Percentiles rank a stretch among this genome's conserved stretches.
Conservation (phyloP, 1,140 invertebrate genomes). For the Conopomorpha cramerella region DNA sequence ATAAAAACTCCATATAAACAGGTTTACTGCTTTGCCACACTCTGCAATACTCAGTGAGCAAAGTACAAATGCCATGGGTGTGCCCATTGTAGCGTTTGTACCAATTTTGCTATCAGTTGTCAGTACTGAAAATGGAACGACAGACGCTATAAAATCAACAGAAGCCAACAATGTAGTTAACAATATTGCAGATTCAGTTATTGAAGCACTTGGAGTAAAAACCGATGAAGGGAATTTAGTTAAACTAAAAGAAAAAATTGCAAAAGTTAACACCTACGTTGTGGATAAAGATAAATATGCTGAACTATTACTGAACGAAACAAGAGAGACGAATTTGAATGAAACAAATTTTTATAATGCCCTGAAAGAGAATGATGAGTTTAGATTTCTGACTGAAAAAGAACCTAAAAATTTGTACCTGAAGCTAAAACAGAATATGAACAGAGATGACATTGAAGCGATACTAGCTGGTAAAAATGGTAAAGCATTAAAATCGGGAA, state of each 20-base stretch:
- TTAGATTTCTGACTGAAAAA: conserved; percentile 13
- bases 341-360: conserved; percentile 32
- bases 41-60: too few relatives aligned
- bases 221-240: too few relatives aligned
- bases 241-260: conserved; percentile 27
- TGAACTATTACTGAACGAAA: conserved; percentile 21
- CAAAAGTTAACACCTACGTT: conserved; percentile 23
- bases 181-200: too few relatives aligned
- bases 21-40: too few relatives aligned
- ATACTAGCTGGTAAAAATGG: conserved; percentile 19
- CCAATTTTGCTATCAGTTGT: too few relatives aligned
- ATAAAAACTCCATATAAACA: too few relatives aligned
- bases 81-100: too few relatives aligned
- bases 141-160: too few relatives aligned
- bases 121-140: too few relatives aligned
- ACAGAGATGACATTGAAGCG: conserved; percentile 33
- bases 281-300: conserved; percentile 21
- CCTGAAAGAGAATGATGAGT: conserved; percentile 25
- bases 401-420: conserved; percentile 31
- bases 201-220: too few relatives aligned
- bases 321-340: conserved; percentile 17
- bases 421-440: conserved; percentile 39
- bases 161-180: too few relatives aligned
- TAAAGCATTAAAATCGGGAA: conserved; percentile 20
- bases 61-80: too few relatives aligned